Evolutionary conservation across 2,113 vertebrate genomes (phyloP), one percentile per base, ranked within the genome.

Genomic region (Isurus oxyrinchus): DNA sequence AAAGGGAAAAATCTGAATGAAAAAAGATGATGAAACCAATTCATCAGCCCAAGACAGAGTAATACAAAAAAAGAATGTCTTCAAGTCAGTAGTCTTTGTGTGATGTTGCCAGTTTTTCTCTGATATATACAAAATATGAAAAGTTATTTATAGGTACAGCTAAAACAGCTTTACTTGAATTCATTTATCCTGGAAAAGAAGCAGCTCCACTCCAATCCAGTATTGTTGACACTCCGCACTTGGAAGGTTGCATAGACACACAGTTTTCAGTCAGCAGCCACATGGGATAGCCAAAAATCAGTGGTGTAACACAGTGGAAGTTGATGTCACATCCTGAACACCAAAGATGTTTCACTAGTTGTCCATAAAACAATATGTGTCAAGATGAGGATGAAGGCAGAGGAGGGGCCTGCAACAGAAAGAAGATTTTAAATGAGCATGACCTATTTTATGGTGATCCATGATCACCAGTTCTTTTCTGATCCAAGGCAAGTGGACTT

Each of bases 161-260:
- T 98, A 98, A 98, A 98, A 98, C 98, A 98, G 98, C 98, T 97
- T 98, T 97, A 97, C 98, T 97, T 97, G 97, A 98, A 98, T 98
- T 98, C 97, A 98, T 96, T 66, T 87, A 98, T 98, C 98, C 97
- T 98, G 98, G 98, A 97, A 97, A 98, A 98, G 97, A 98, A 98
- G 98, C 98, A 98, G 97, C 96, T 97, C 97, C 98, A 98, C 98
- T 98, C 98, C 97, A 98, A 97, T 97, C 98, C 98, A 98, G 98
- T 98, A 96, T 97, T 98, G 98, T 98, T 97, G 98, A 98, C 98
- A 98, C 98, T 98, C 98, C 98, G 98, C 98, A 98, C 98, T 98
- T 98, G 98, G 98, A 98, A 98, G 98, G 98, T 99, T 99, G 99
- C 99, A 99, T 99, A 99, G 99, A 99, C 98, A 97, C 97, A 98